These are phyloP conservation scores for Bembecia ichneumoniformis DNA, from an alignment of 2,888 invertebrate species.

Conservation along the genomic window DNA sequence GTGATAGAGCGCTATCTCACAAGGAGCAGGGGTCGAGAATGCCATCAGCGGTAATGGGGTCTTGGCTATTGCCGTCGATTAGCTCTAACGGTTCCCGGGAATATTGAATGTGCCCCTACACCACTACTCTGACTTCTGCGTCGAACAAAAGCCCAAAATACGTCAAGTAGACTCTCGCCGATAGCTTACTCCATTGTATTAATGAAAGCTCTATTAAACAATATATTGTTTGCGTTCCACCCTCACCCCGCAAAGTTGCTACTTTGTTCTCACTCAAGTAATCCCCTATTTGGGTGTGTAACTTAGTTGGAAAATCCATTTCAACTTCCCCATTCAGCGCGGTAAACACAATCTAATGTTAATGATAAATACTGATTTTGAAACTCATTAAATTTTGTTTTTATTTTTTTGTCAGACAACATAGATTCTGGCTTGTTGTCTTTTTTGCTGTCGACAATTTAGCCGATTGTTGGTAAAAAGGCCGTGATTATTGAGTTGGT, in stretches of 20 bases:
- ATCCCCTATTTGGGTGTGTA: slow-evolving; percentile 11
- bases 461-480: too few species aligned
- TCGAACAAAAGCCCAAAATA: slow-evolving; percentile 1
- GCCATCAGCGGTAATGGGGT: slow-evolving; percentile 58
- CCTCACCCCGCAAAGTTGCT: slow-evolving; percentile 1
- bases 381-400: not conserved
- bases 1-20: slow-evolving; percentile 27
- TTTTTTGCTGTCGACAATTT: too few species aligned
- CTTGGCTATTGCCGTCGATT: slow-evolving; percentile 52
- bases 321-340: slow-evolving; percentile 22
- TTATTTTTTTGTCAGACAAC: too few species aligned
- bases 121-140: not conserved
- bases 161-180: not conserved
- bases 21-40: slow-evolving; percentile 24
- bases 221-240: slow-evolving; percentile 10
- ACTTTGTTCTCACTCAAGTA: not conserved
- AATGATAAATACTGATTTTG: not conserved
- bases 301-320: slow-evolving; percentile 35
- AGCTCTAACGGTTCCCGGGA: slow-evolving; percentile 45
- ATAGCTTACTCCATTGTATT: slow-evolving; percentile 1
- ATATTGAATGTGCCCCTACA: slow-evolving; percentile 38
- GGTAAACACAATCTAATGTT: not conserved
- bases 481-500: too few species aligned
- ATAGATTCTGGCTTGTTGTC: too few species aligned
- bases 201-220: slow-evolving; percentile 4